Evolutionary conservation across 1,140 invertebrate genomes (phyloP).

Genomic region (Riptortus pedestris): DNA sequence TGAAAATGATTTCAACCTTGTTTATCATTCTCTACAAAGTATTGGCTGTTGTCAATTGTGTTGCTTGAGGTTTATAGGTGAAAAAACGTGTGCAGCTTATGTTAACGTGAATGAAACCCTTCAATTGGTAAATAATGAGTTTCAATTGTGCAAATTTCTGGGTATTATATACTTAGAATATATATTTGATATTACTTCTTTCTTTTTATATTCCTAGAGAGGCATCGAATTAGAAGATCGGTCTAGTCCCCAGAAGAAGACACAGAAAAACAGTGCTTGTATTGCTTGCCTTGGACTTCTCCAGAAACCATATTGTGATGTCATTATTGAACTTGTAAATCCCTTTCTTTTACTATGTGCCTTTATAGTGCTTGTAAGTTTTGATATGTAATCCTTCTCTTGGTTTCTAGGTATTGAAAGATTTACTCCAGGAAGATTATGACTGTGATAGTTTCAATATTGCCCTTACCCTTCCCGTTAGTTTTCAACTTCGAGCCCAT

Average conservation of each 20-base stretch:
- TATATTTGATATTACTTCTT: background rate
- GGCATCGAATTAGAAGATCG: background rate
- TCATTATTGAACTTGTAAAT: slow-evolving; percentile 39
- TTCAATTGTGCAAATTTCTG: background rate
- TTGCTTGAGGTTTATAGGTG: slow-evolving; percentile 43
- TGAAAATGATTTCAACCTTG: background rate
- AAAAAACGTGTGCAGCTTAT: slow-evolving; percentile 38
- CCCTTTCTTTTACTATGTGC: background rate
- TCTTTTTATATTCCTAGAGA: background rate
- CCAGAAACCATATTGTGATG: slow-evolving; percentile 40
- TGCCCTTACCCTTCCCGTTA: slow-evolving; percentile 40
- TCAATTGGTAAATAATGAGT: slow-evolving; percentile 33
- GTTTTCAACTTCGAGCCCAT: slow-evolving; percentile 39
- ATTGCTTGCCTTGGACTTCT: slow-evolving; percentile 52
- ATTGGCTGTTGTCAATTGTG: slow-evolving; percentile 40
- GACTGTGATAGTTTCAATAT: slow-evolving; percentile 42
- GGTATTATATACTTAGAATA: background rate
- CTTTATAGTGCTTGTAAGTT: background rate
- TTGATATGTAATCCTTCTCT: background rate
- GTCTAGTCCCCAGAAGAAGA: slow-evolving; percentile 32
- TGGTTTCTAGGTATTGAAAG: slow-evolving; percentile 36
- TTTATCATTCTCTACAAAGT: background rate
- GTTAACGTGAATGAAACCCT: slow-evolving; percentile 37
- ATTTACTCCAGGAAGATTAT: slow-evolving; percentile 36
- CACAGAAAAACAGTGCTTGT: slow-evolving; percentile 41